A percentile compares a stretch with the other conserved stretches of the same genome.
Evolutionary conservation across 2,797 vertebrate genomes (phyloP).

Genomic region (Tolypeutes matacus): DNA sequence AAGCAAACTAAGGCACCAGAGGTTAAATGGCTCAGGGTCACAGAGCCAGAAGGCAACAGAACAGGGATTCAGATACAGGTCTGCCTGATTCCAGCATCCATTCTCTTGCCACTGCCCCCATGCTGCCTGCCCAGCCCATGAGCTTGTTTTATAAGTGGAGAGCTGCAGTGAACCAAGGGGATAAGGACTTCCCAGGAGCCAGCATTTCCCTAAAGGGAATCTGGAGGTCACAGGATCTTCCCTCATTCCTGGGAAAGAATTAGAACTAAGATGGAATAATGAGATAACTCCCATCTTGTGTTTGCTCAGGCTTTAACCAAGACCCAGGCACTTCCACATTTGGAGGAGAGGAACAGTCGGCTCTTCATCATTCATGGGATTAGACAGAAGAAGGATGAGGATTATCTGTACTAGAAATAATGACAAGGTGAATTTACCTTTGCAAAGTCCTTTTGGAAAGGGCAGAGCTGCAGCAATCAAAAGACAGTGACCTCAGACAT

Average conservation of each 20-base stretch:
- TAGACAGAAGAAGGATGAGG: background rate
- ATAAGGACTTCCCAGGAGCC: background rate
- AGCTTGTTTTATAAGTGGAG: background rate
- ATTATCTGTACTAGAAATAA: background rate
- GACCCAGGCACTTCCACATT: background rate
- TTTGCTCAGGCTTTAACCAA: conserved; percentile 27
- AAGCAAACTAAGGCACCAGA: background rate
- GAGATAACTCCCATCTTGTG: background rate
- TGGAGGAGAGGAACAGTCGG: background rate
- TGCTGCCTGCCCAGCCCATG: background rate
- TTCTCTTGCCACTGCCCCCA: no score
- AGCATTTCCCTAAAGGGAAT: conserved; percentile 35
- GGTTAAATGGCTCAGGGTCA: background rate
- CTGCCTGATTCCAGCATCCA: background rate
- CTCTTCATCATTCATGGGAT: background rate
- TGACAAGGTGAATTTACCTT: background rate
- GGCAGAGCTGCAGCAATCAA: background rate
- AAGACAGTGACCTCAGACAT: background rate
- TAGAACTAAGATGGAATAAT: background rate
- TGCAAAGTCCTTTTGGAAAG: background rate
- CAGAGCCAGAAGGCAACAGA: background rate
- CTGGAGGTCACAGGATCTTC: conserved; percentile 47
- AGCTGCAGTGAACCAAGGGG: background rate
- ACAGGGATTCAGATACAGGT: background rate
- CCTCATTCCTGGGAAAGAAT: conserved; percentile 43